Conservation (phyloP, 2,113 vertebrate genomes). For the Phycodurus eques region DNA sequence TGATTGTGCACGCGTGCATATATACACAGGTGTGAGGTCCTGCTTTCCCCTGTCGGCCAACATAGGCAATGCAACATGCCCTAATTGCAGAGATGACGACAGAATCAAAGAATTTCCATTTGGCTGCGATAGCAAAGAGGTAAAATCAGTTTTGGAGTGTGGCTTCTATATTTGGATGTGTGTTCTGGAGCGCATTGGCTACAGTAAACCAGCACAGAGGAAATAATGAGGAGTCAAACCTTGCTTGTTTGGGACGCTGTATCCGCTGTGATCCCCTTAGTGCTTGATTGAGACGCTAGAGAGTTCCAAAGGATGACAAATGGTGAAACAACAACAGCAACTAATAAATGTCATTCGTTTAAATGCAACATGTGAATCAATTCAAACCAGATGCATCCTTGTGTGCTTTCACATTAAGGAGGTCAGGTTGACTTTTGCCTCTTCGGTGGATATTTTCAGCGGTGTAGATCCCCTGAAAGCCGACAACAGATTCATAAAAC, state of each 20-base stretch:
- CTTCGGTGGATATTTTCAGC: slow-evolving; percentile 40
- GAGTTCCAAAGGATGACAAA: background rate
- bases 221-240: slow-evolving; percentile 53
- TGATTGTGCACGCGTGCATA: slow-evolving; percentile 6
- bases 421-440: slow-evolving; percentile 54
- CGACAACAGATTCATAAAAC: background rate
- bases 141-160: slow-evolving; percentile 45
- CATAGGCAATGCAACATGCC: slow-evolving; percentile 53
- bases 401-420: slow-evolving; percentile 53
- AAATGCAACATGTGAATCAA: background rate
- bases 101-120: slow-evolving; percentile 62
- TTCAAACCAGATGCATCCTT: slow-evolving; percentile 52
- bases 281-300: slow-evolving; percentile 49
- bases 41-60: slow-evolving; percentile 43
- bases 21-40: slow-evolving; percentile 30
- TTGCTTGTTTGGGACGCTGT: slow-evolving; percentile 53
- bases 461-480: slow-evolving; percentile 57
- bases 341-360: background rate
- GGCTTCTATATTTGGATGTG: slow-evolving; percentile 46
- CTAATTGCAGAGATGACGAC: slow-evolving; percentile 62
- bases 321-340: background rate
- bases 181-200: slow-evolving; percentile 25
- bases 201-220: slow-evolving; percentile 10
- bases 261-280: slow-evolving; percentile 61
- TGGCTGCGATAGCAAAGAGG: slow-evolving; percentile 53